phyloP scores from a whole-genome alignment of 2,888 invertebrate species.

The Oscheius sp. region DNA sequence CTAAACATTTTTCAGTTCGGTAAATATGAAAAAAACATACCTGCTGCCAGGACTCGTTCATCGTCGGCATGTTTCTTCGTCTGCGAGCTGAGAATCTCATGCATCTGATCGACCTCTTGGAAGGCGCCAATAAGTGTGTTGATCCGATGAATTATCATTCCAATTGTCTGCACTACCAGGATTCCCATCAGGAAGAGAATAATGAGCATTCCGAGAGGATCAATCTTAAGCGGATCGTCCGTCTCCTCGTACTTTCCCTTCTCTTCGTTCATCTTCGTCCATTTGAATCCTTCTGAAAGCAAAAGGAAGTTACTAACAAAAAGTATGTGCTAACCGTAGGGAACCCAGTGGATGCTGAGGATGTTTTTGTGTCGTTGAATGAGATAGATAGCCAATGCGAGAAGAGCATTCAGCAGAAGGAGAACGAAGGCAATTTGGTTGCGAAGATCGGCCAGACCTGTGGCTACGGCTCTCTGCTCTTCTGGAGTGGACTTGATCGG shows the following conservation, averaged over 20 bases:
- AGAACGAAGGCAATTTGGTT: constrained; percentile 92
- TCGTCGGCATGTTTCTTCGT: constrained; percentile 47
- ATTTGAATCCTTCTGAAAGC: constrained; percentile 65
- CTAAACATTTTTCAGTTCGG: constrained; percentile 42
- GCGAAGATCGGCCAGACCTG: constrained; percentile 89
- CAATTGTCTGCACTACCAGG: constrained; percentile 68
- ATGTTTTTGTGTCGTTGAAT: constrained; percentile 97
- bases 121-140: constrained; percentile 82
- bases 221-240: constrained; percentile 77
- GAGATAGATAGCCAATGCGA: constrained; percentile 97
- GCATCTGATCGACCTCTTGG: constrained; percentile 67
- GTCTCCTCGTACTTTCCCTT: constrained; percentile 68
- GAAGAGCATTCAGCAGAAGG: constrained; percentile 97
- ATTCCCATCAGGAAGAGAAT: constrained; percentile 70
- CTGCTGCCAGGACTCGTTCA: constrained; percentile 55
- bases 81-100: constrained; percentile 49
- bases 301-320: too few species aligned
- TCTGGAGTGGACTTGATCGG: constrained; percentile 64
- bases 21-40: constrained; percentile 26
- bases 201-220: constrained; percentile 85
- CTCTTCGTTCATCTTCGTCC: constrained; percentile 70
- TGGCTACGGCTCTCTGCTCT: constrained; percentile 63
- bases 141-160: constrained; percentile 96
- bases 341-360: constrained; percentile 76
- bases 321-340: constrained; percentile 47